Evolutionary conservation across 2,113 vertebrate genomes (phyloP).

Genomic region (Stegostoma tigrinum): DNA sequence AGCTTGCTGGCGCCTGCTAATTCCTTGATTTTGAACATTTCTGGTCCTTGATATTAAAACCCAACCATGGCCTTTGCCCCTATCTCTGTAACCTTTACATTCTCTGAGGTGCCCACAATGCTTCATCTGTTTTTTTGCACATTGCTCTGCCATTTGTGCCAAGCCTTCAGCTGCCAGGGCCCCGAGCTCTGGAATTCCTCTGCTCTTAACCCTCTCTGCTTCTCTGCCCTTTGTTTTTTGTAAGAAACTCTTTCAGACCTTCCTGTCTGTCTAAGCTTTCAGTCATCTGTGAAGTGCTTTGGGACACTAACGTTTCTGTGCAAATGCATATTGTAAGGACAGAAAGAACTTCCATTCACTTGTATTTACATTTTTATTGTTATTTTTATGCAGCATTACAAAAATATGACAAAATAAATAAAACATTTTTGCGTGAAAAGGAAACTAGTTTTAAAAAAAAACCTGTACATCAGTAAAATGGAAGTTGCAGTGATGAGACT

Average conservation of each 20-base stretch:
- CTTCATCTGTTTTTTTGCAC: neutral
- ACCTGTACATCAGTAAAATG: slow-evolving; percentile 61
- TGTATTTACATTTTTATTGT: slow-evolving; percentile 61
- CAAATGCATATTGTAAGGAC: neutral
- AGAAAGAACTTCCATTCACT: neutral
- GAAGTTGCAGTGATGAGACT: slow-evolving; percentile 57
- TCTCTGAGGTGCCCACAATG: neutral
- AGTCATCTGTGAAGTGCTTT: neutral
- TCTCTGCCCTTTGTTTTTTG: neutral
- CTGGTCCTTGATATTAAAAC: neutral
- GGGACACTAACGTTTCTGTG: neutral
- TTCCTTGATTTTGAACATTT: neutral
- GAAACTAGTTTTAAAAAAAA: slow-evolving; percentile 42
- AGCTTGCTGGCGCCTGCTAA: neutral
- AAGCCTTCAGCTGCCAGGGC: neutral
- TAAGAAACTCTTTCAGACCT: no score
- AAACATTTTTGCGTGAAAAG: slow-evolving; percentile 64
- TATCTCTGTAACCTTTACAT: neutral
- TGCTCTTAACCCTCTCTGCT: neutral
- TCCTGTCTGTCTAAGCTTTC: neutral
- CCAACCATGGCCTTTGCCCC: neutral
- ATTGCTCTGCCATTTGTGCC: neutral
- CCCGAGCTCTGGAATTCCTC: neutral
- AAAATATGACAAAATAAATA: slow-evolving; percentile 99
- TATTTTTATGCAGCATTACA: slow-evolving; percentile 95